These are phyloP conservation scores for Siniperca chuatsi DNA, from an alignment of 2,113 vertebrate genomes.

Conservation along the genomic window DNA sequence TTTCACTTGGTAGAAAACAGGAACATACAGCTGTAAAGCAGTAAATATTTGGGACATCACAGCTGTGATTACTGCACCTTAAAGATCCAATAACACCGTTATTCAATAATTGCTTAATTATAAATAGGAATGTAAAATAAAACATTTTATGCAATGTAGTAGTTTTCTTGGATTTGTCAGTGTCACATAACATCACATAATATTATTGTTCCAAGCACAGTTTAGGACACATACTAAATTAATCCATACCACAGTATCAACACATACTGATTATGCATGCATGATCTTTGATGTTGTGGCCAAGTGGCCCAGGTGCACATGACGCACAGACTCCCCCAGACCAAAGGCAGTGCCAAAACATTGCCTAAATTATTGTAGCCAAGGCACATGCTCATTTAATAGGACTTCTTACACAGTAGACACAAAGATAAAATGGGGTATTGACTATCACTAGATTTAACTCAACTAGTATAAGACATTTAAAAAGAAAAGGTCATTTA, in stretches of 20 bases:
- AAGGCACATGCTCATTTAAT: neutral
- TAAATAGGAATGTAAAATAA: neutral
- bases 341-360: constrained; percentile 11
- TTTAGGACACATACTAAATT: neutral
- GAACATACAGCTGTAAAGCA: neutral
- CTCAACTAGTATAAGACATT: neutral
- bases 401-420: neutral
- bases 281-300: constrained; percentile 51
- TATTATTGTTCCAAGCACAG: neutral
- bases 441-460: neutral
- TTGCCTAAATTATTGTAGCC: neutral
- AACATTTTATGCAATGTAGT: neutral
- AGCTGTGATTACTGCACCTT: no score
- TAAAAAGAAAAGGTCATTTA: neutral
- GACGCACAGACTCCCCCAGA: constrained; percentile 14
- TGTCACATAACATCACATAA: constrained; percentile 6
- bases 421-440: neutral
- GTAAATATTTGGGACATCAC: neutral
- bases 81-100: neutral
- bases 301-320: constrained; percentile 38
- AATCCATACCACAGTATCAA: constrained; percentile 38
- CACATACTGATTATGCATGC: constrained; percentile 48
- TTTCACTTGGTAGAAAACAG: neutral
- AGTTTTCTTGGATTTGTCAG: constrained; percentile 2
- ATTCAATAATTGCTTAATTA: neutral